phyloP scores from a whole-genome alignment of 2,113 vertebrate genomes.

The Thalassoma bifasciatum region DNA sequence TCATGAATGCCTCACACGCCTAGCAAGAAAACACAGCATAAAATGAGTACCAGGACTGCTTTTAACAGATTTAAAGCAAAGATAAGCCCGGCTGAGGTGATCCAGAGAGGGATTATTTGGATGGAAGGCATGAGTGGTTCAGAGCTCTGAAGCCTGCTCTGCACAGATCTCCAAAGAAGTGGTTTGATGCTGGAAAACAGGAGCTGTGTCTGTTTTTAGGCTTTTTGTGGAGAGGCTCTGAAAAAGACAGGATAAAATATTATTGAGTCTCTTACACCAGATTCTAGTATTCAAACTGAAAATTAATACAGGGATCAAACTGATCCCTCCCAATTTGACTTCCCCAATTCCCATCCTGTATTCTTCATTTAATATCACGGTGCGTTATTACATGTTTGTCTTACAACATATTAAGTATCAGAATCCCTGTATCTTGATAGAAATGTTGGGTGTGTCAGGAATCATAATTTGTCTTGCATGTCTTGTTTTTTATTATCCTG shows the following conservation, averaged over 20 bases:
- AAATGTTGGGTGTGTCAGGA: too few relatives aligned
- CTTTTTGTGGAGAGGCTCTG: background rate
- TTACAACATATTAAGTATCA: too few relatives aligned
- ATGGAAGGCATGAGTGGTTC: constrained; percentile 18
- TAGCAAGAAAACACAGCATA: constrained; percentile 4
- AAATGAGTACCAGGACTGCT: constrained; percentile 46
- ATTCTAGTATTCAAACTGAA: too few relatives aligned
- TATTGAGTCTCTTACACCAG: too few relatives aligned
- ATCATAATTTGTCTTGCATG: too few relatives aligned
- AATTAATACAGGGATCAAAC: too few relatives aligned
- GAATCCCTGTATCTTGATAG: too few relatives aligned
- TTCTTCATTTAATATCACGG: too few relatives aligned
- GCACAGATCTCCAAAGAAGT: constrained; percentile 17
- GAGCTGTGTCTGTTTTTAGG: background rate
- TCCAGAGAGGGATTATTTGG: constrained; percentile 31
- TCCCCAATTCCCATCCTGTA: too few relatives aligned
- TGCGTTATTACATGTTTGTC: too few relatives aligned
- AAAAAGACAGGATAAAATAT: background rate
- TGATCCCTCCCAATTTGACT: too few relatives aligned
- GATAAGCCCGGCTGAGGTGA: constrained; percentile 41
- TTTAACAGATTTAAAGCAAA: constrained; percentile 43
- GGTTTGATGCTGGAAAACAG: background rate
- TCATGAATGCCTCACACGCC: constrained; percentile 36
- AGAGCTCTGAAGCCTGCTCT: constrained; percentile 18
- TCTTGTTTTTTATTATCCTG: too few relatives aligned